Conservation (phyloP, 2,888 invertebrate species). For the Dexiosoma caninum region DNA sequence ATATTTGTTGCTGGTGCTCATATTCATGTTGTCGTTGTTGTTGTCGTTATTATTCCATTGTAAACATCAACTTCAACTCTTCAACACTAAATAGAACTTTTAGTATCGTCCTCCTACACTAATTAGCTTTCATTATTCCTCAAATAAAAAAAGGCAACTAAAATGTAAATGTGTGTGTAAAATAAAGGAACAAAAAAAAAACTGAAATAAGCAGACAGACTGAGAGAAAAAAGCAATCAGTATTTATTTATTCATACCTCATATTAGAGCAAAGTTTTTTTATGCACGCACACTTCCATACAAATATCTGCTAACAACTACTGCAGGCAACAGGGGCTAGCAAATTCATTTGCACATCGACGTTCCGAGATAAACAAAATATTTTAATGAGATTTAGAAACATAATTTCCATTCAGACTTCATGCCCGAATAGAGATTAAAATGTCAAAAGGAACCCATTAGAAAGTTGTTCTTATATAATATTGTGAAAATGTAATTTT, state of each 20-base stretch:
- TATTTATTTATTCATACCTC: constrained; percentile 43
- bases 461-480: too few relatives aligned
- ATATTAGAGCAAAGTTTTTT: background rate
- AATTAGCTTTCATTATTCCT: constrained; percentile 47
- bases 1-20: background rate
- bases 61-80: constrained; percentile 37
- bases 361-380: too few relatives aligned
- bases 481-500: too few relatives aligned
- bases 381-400: too few relatives aligned
- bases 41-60: background rate
- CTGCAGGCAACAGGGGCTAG: too few relatives aligned
- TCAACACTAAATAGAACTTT: constrained; percentile 34
- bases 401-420: too few relatives aligned
- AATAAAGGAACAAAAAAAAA: background rate
- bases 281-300: background rate
- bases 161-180: background rate
- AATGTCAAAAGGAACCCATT: too few relatives aligned
- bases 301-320: too few relatives aligned
- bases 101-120: constrained; percentile 40
- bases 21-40: background rate
- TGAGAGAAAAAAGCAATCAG: constrained; percentile 24
- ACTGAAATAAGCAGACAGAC: background rate
- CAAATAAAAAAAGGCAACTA: background rate
- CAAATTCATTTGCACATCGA: too few relatives aligned
- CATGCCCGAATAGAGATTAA: too few relatives aligned